phyloP scores from a whole-genome alignment of 2,888 invertebrate species.

The Drosophila nigritarsus region DNA sequence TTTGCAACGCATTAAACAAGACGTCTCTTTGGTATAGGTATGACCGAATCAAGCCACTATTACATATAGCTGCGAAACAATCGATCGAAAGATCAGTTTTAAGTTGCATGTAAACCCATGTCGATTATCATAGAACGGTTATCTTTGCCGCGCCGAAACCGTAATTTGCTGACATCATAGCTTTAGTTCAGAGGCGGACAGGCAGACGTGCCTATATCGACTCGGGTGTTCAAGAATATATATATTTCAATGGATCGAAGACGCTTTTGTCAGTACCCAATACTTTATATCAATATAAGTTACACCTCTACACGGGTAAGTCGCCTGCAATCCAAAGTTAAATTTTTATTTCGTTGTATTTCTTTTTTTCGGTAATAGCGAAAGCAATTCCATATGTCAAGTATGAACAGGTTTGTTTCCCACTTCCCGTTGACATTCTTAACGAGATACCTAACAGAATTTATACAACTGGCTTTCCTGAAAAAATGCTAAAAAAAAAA shows the following conservation, averaged over 20 bases:
- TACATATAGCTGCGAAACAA: neutral
- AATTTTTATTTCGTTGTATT: neutral
- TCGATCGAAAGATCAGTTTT: neutral
- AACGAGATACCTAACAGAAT: slow-evolving; percentile 4
- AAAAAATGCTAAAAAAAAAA: neutral
- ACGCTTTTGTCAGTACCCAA: neutral
- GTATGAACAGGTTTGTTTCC: neutral
- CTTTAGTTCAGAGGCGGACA: neutral
- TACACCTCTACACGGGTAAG: neutral
- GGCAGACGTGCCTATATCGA: neutral
- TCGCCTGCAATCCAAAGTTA: neutral
- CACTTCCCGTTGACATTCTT: neutral
- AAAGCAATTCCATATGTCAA: slow-evolving; percentile 1
- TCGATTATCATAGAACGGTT: neutral
- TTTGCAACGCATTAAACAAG: neutral
- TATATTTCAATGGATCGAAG: neutral
- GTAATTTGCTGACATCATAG: neutral
- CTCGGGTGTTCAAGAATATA: neutral
- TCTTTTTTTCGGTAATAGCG: neutral
- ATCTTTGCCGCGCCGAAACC: neutral
- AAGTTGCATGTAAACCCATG: neutral
- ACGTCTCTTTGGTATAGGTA: neutral
- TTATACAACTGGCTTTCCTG: neutral
- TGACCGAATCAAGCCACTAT: neutral
- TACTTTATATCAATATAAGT: neutral